Percentiles rank a stretch among this genome's conserved stretches.
Evolutionary conservation across 1,140 invertebrate genomes (phyloP).

Genomic region (Pantala flavescens): DNA sequence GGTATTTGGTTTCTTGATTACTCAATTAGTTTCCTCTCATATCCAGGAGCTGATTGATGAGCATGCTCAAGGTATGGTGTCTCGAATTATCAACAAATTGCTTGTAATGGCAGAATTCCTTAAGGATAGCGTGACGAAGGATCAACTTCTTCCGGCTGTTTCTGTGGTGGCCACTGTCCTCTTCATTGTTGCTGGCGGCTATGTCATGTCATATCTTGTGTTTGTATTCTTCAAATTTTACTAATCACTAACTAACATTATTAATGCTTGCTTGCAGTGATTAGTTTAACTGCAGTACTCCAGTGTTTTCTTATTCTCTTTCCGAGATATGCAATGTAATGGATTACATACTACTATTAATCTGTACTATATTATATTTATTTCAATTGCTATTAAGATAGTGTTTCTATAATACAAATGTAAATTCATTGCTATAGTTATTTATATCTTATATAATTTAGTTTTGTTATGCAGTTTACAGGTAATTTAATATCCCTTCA

Average conservation of each 20-base stretch:
- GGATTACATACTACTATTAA: too few relatives aligned
- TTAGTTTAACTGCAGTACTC: too few relatives aligned
- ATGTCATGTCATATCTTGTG: conserved; percentile 82
- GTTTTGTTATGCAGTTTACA: too few relatives aligned
- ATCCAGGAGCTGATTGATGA: conserved; percentile 60
- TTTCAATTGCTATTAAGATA: too few relatives aligned
- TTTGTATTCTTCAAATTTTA: conserved; percentile 35
- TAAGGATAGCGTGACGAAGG: conserved; percentile 61
- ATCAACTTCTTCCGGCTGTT: conserved; percentile 68
- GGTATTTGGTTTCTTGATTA: neutral
- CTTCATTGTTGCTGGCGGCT: conserved; percentile 70
- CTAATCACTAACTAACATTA: neutral
- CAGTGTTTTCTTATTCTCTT: too few relatives aligned
- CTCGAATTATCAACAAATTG: conserved; percentile 53
- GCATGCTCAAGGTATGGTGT: conserved; percentile 60
- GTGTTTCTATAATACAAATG: too few relatives aligned
- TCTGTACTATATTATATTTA: too few relatives aligned
- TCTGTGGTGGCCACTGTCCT: conserved; percentile 73
- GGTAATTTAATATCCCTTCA: too few relatives aligned
- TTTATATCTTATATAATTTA: too few relatives aligned
- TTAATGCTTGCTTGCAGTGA: neutral
- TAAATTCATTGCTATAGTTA: too few relatives aligned
- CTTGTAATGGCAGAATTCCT: conserved; percentile 61
- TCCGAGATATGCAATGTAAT: too few relatives aligned
- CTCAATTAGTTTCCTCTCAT: conserved; percentile 13